These are phyloP conservation scores for Cylloceria caligata DNA, from an alignment of 2,888 invertebrate genomes.

Conservation along the genomic window DNA sequence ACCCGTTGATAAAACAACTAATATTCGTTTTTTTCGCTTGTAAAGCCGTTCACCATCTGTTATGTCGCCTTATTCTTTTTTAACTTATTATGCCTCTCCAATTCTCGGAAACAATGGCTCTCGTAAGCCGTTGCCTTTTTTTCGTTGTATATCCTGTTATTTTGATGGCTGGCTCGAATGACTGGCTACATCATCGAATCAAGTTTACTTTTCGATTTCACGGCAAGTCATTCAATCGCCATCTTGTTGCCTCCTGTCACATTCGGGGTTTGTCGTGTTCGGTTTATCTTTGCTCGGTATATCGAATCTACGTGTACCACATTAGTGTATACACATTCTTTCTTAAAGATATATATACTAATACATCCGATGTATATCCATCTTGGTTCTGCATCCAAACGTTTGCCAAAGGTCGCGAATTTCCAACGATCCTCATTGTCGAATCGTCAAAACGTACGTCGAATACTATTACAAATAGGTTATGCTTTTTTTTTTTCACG, in stretches of 20 bases:
- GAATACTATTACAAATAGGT: constrained; percentile 58
- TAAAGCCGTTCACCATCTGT: constrained; percentile 68
- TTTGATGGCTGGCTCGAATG: constrained; percentile 22
- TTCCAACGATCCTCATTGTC: constrained; percentile 66
- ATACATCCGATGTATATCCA: constrained; percentile 57
- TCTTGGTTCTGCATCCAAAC: constrained; percentile 79
- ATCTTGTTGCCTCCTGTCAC: constrained; percentile 65
- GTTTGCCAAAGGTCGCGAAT: constrained; percentile 82
- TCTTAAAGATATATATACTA: constrained; percentile 28
- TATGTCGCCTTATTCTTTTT: constrained; percentile 59
- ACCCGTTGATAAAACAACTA: constrained; percentile 83
- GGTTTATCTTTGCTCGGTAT: constrained; percentile 65
- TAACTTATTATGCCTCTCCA: constrained; percentile 63
- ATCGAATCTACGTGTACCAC: constrained; percentile 66
- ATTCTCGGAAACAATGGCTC: constrained; percentile 71
- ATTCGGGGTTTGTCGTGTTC: constrained; percentile 71
- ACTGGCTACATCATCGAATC: background rate
- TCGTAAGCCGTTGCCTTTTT: constrained; percentile 71
- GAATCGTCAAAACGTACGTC: constrained; percentile 68
- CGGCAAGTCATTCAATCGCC: constrained; percentile 20
- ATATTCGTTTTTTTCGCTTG: constrained; percentile 72
- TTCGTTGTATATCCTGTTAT: constrained; percentile 53
- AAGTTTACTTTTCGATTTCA: background rate
- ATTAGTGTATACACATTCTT: constrained; percentile 56
- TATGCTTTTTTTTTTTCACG: constrained; percentile 46